Base-by-base conservation (phyloP, 2,888 invertebrate species). In the Euzetes globulus region DNA sequence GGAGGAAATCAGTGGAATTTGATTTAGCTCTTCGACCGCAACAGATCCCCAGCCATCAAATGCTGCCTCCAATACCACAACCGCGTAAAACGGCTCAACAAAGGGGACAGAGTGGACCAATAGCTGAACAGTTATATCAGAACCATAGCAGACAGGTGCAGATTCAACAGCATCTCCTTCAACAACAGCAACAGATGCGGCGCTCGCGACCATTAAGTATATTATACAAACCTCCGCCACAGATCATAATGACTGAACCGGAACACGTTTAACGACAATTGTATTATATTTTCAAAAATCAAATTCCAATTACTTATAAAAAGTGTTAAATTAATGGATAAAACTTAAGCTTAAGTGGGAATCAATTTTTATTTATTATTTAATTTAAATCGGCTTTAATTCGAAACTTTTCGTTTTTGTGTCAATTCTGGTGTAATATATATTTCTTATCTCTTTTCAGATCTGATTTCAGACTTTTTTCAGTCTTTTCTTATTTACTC, bases 141-240 rank as follows among this genome's bases (percentile, higher is more conserved):
- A 68, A 71, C 15, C 68, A 75, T 17, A 52, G 17, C n/a, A 58
- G 58, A 68, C 58, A 73, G 41, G 55, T 73, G 2, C 70, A 68
- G 55, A 70, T 75, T 1, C 68, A 75, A 70, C 74, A 76, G 37
- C 76, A 76, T 33, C 29, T 65, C 7, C 27, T 55, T 27, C 55
- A 72, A 22, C 75, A 75, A 19, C 47, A 70, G 58, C 75, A 75
- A 45, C 71, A 73, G 45, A 63, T 72, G 72, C 77, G 78, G 60
- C 72, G 77, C 45, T 76, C 77, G 58, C 76, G 80, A 41, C 79
- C 79, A 70, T 76, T 79, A 52, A 79, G 79, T 75, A 78, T 79
- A 63, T 76, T 79, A 19, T 77, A 78, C 63, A 80, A 79, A 73
- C 78, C 79, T 63, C 78, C 78, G 63, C 79, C 79, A 25, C 78